Percentiles rank a stretch among this genome's conserved stretches.
Conservation (phyloP, 2,797 vertebrate species). For the Psittacula derbiana region DNA sequence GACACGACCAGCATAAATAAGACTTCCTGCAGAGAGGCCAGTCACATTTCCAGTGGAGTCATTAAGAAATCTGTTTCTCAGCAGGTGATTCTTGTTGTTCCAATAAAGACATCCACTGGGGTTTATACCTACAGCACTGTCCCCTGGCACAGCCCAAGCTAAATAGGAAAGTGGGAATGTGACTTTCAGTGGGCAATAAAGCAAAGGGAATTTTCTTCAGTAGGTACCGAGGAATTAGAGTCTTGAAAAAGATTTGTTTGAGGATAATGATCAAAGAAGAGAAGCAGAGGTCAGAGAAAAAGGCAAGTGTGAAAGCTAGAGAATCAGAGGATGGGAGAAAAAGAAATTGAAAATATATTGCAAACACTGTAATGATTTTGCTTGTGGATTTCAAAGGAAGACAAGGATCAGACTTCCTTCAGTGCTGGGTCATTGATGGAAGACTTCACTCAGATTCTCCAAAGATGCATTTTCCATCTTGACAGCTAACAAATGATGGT, state of each 20-base stretch:
- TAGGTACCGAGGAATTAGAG: not conserved
- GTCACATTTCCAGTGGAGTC: not conserved
- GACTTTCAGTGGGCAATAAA: not conserved
- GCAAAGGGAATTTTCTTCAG: not conserved
- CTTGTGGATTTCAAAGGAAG: constrained; percentile 27
- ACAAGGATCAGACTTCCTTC: not conserved
- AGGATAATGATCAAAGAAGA: constrained; percentile 16
- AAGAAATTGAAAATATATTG: not conserved
- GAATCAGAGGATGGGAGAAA: not conserved
- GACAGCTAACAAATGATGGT: not conserved
- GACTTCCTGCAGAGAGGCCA: not conserved
- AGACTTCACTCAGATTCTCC: not conserved
- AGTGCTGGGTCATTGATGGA: not conserved
- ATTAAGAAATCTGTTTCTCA: not conserved
- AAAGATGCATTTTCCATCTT: not conserved
- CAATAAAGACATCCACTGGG: not conserved
- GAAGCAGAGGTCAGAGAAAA: constrained; percentile 5
- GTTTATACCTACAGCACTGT: not conserved
- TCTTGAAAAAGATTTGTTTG: constrained; percentile 3
- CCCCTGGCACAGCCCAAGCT: not conserved
- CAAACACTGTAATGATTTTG: not conserved
- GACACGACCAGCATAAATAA: not conserved
- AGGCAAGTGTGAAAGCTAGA: not conserved
- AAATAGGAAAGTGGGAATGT: not conserved
- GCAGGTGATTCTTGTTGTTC: not conserved